phyloP scores from a whole-genome alignment of 2,113 vertebrate genomes.

The Cephalopholis sonnerati region DNA sequence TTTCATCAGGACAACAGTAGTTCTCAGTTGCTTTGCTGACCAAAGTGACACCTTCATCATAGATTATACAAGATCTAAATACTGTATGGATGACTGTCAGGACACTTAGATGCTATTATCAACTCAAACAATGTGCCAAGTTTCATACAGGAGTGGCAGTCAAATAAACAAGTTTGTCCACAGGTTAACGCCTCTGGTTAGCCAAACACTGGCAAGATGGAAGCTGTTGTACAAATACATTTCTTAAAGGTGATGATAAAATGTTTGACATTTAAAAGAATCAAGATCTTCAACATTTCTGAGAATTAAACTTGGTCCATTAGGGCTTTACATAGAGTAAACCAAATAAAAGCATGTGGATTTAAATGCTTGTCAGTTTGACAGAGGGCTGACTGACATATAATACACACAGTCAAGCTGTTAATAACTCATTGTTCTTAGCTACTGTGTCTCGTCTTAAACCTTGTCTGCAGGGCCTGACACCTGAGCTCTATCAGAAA shows the following conservation, averaged over 20 bases:
- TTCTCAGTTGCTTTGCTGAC: no score
- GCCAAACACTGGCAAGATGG: background rate
- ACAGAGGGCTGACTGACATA: background rate
- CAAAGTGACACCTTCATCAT: no score
- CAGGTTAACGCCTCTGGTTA: background rate
- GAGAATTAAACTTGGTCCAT: background rate
- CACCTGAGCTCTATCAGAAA: background rate
- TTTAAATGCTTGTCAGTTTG: background rate
- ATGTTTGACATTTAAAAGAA: background rate
- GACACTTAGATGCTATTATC: background rate
- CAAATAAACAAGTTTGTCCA: background rate
- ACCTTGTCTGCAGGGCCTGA: background rate
- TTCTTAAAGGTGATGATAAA: no score
- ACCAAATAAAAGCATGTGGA: background rate
- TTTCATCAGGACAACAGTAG: no score
- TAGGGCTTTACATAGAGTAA: no score
- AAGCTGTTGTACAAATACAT: background rate
- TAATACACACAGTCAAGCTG: background rate
- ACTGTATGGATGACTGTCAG: no score
- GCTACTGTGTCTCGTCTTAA: background rate
- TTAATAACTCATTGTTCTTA: no score
- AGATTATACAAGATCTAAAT: no score
- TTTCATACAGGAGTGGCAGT: background rate
- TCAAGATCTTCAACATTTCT: background rate
- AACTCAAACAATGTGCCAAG: background rate